phyloP scores from a whole-genome alignment of 2,797 vertebrate genomes.

The Rhinella marina region DNA sequence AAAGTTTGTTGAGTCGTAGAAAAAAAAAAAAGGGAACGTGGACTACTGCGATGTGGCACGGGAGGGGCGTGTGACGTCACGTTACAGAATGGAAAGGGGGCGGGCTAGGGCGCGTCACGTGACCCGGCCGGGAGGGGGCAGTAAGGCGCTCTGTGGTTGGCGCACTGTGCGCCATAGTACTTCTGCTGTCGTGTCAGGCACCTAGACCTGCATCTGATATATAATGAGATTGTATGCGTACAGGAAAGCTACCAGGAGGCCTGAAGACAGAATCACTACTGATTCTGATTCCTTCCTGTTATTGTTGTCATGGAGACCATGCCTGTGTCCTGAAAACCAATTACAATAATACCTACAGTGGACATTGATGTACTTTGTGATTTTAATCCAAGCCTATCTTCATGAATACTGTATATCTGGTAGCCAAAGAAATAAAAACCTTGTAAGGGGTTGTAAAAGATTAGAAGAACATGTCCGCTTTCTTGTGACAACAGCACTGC shows the following conservation, averaged over 20 bases:
- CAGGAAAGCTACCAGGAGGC: too few species aligned
- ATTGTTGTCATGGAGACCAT: neutral
- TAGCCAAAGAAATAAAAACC: too few species aligned
- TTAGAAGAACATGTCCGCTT: too few species aligned
- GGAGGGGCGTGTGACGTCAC: conserved; percentile 36
- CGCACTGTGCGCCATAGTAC: too few species aligned
- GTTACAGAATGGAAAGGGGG: neutral
- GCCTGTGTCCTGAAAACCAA: too few species aligned
- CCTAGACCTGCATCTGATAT: neutral
- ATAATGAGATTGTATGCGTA: neutral
- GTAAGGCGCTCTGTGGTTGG: neutral
- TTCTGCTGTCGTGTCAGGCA: neutral
- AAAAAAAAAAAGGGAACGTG: conserved; percentile 32
- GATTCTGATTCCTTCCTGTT: neutral
- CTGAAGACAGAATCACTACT: too few species aligned
- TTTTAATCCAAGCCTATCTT: too few species aligned
- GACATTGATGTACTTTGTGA: too few species aligned
- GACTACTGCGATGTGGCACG: conserved; percentile 49
- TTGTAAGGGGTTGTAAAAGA: too few species aligned
- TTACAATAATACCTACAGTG: too few species aligned
- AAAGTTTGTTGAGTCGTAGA: conserved; percentile 29
- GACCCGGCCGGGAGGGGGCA: neutral
- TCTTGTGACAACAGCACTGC: too few species aligned
- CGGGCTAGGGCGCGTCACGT: neutral
- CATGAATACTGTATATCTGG: too few species aligned